These are phyloP conservation scores for cat (Felis catus) DNA, from an alignment of 2,113 vertebrate genomes.

Conservation along the genomic window DNA sequence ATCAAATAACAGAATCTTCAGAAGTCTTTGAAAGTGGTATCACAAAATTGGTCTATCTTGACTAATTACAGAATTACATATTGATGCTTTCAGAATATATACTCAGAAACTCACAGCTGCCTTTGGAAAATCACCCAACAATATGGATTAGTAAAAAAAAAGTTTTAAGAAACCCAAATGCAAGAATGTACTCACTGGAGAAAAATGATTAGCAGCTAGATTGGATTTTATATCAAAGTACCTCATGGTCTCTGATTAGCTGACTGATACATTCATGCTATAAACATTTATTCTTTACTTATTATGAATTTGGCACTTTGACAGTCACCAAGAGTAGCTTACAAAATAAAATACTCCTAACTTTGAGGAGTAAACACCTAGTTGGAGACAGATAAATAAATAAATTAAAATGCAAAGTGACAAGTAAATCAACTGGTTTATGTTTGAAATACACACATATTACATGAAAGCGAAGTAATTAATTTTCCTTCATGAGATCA, in stretches of 20 bases:
- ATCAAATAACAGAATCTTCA: background rate
- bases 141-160: slow-evolving; percentile 1
- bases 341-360: slow-evolving; percentile 18
- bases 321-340: background rate
- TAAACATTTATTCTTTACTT: slow-evolving; percentile 31
- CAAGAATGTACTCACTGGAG: background rate
- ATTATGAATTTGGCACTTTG: background rate
- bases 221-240: background rate
- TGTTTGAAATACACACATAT: background rate
- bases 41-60: background rate
- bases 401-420: slow-evolving; percentile 5
- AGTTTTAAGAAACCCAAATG: background rate
- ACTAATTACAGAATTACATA: background rate
- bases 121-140: slow-evolving; percentile 18
- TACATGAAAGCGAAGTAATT: background rate
- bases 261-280: background rate
- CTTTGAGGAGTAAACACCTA: background rate
- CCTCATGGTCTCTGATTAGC: background rate
- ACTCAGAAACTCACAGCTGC: background rate
- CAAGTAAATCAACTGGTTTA: background rate
- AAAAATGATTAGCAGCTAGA: background rate
- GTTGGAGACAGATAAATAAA: background rate
- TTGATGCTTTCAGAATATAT: background rate
- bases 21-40: background rate
- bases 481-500: background rate